Evolutionary conservation across 1,140 invertebrate species (phyloP).

Genomic region (Nylanderia fulva): DNA sequence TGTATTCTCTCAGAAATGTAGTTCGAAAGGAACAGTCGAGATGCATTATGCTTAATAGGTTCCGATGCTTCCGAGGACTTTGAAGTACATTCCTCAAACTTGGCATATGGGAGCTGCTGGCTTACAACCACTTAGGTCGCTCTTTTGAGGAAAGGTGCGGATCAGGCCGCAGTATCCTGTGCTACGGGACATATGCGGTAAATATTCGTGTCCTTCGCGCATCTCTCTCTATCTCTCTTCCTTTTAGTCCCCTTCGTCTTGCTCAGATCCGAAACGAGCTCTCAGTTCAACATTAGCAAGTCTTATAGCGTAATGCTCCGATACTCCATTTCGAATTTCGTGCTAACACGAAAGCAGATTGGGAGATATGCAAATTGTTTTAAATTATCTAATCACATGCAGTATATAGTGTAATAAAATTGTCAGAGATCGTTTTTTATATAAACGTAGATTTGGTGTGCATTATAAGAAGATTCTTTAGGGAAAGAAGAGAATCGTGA

Average conservation of each 20-base stretch:
- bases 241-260: conserved; percentile 40
- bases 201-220: conserved; percentile 20
- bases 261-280: conserved; percentile 51
- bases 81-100: conserved; percentile 39
- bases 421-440: background rate
- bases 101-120: conserved; percentile 21
- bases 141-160: conserved; percentile 40
- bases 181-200: conserved; percentile 36
- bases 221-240: background rate
- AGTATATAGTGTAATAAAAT: background rate
- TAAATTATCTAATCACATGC: conserved; percentile 16
- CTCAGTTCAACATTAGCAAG: conserved; percentile 60
- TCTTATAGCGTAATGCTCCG: conserved; percentile 54
- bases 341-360: conserved; percentile 12
- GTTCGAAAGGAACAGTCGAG: conserved; percentile 25
- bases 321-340: conserved; percentile 36
- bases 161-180: background rate
- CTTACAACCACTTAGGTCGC: conserved; percentile 59
- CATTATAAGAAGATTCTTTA: background rate
- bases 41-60: conserved; percentile 57
- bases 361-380: conserved; percentile 11
- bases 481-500: background rate
- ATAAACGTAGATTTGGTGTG: background rate
- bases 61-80: conserved; percentile 55
- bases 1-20: background rate